Conservation (phyloP, 2,797 vertebrate genomes). For the Micrastur ruficollis region DNA sequence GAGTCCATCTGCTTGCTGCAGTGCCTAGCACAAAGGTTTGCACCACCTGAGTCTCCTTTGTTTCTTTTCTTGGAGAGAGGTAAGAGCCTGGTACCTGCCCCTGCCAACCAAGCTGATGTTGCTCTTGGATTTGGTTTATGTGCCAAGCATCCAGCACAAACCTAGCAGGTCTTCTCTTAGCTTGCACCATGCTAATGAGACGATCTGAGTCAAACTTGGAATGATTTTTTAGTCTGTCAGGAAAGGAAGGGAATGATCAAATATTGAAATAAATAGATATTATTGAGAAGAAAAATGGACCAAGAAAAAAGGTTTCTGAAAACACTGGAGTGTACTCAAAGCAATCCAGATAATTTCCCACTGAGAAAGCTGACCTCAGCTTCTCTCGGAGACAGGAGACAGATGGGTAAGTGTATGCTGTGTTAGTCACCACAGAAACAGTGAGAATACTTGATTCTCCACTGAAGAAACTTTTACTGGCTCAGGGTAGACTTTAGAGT, state of each 20-base stretch:
- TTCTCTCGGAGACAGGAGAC: slow-evolving; percentile 43
- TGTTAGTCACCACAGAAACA: slow-evolving; percentile 64
- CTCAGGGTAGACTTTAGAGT: background rate
- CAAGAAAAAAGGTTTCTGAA: slow-evolving; percentile 32
- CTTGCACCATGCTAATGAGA: background rate
- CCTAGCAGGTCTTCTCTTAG: background rate
- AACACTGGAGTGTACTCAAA: slow-evolving; percentile 18
- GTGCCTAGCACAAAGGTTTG: background rate
- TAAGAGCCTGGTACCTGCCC: background rate
- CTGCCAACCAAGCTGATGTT: background rate
- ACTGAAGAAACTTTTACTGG: slow-evolving; percentile 41
- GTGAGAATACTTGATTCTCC: background rate
- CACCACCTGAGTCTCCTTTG: background rate
- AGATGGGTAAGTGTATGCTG: slow-evolving; percentile 50
- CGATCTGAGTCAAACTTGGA: background rate
- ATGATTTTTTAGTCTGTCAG: background rate
- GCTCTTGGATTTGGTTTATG: background rate
- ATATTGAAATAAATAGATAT: slow-evolving; percentile 42
- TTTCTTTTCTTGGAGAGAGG: background rate
- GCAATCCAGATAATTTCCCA: slow-evolving; percentile 56
- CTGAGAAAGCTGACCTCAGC: slow-evolving; percentile 67
- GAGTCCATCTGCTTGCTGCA: slow-evolving; percentile 24
- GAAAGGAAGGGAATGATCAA: slow-evolving; percentile 28
- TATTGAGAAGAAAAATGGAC: slow-evolving; percentile 41
- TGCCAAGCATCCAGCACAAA: background rate